Conservation (phyloP, 2,888 invertebrate genomes). For the Trichopoda pennipes region DNA sequence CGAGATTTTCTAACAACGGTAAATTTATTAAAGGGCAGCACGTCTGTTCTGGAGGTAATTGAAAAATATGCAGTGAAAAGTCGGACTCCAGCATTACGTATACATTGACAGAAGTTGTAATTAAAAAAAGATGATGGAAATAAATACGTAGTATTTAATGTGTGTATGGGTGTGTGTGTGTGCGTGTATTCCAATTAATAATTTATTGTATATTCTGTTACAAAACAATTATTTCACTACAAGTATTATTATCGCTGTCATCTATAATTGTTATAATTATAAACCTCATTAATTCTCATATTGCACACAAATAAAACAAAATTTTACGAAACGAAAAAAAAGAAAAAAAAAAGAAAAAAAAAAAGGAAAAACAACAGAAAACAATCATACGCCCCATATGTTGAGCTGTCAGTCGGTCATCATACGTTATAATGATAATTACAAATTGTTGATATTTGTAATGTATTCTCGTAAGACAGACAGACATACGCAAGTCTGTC, state of each 20-base stretch:
- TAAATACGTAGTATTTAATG: no score
- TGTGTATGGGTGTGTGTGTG: not conserved
- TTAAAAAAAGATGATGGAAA: no score
- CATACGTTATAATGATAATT: constrained; percentile 42
- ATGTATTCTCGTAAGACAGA: no score
- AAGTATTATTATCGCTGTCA: constrained; percentile 46
- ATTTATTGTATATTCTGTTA: constrained; percentile 5
- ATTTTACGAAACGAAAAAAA: not conserved
- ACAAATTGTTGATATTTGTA: constrained; percentile 8
- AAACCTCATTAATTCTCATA: constrained; percentile 54
- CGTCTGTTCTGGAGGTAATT: no score
- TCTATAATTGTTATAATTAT: constrained; percentile 54
- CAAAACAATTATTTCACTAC: constrained; percentile 14
- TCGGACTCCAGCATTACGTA: no score
- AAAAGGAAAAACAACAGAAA: constrained; percentile 1
- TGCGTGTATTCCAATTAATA: constrained; percentile 19
- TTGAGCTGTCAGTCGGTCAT: constrained; percentile 32
- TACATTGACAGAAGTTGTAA: no score
- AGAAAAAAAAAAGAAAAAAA: constrained; percentile 9
- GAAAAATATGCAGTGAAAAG: no score
- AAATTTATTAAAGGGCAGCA: no score
- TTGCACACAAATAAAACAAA: no score
- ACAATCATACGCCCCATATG: constrained; percentile 62
- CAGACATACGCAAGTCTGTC: not conserved
- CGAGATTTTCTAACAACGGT: no score